These are phyloP conservation scores for Nasonia vitripennis DNA, from an alignment of 1,140 invertebrate genomes.

Conservation along the genomic window DNA sequence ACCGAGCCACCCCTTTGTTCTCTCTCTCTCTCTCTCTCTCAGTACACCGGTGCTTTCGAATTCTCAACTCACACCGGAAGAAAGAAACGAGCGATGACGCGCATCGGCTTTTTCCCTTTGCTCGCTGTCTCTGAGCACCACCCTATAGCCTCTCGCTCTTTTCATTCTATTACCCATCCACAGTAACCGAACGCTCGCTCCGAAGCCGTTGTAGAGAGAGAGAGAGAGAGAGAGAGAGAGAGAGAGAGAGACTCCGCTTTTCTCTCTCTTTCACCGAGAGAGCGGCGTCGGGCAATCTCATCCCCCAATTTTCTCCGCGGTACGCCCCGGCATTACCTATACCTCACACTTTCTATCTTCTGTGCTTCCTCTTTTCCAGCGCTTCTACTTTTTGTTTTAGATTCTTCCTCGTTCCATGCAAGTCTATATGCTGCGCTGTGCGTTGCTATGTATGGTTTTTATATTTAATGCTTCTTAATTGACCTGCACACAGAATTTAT, in stretches of 20 bases:
- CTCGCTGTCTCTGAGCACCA: background rate
- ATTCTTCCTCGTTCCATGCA: background rate
- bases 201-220: background rate
- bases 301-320: conserved; percentile 34
- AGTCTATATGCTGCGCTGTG: background rate
- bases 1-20: too few relatives aligned
- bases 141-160: background rate
- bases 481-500: background rate
- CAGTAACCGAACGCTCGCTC: conserved; percentile 24
- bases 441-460: background rate
- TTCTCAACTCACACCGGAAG: background rate
- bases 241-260: background rate
- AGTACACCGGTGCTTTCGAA: background rate
- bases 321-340: conserved; percentile 2
- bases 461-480: background rate
- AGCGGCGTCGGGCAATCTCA: conserved; percentile 15
- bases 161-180: conserved; percentile 44
- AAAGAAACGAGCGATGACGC: background rate
- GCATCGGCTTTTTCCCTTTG: conserved; percentile 18
- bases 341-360: conserved; percentile 17
- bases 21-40: background rate
- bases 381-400: background rate
- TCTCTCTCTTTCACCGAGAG: background rate
- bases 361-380: background rate
- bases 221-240: too few relatives aligned